Base-by-base conservation (phyloP, 1,140 invertebrate genomes). In the Euglossa dilemma region DNA sequence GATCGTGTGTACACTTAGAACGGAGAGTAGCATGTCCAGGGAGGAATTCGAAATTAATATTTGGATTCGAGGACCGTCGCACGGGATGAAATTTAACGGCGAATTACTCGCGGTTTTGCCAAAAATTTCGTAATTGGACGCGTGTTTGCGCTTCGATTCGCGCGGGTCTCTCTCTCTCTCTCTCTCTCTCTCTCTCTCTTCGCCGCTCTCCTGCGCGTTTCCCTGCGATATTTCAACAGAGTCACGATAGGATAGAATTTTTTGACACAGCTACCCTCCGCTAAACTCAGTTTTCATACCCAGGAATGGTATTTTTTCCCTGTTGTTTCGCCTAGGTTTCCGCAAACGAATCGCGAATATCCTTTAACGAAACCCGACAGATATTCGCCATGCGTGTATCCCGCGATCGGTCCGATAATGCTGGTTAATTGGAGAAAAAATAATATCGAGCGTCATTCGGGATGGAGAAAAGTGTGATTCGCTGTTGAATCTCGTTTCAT, bases 111-210 rank as follows among this genome's bases (percentile, higher is more conserved):
- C 0, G 23, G 18, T 28, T 54, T 36, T 11, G 6, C 2, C 6
- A 6, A 56, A 72, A 72, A 72, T 36, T 72, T 72, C 20, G 20
- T 56, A 72, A 54, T 72, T 36, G 50, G 23, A 72, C 28, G 23
- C 23, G 6, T 43, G 50, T 72, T 72, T 54, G 50, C 28, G 11
- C 12, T 43, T 43, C 50, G 14, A 72, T 56, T 3, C 36, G 36
- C 36, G 1, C 1, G 36, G 36, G 1, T 36, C 20, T n/a, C 11
- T 36, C 1, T 23, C 11, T 72, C 3, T 36, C 3, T 18, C 6
- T 64, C 9, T 20, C 9, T 28, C n/a, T n/a, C 11, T 72, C 3
- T 36, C 3, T 18, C 6, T 64, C 9, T 20, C 9, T 28, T 1
- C 4, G 9, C 2, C 9, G 5, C 9, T 11, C 14, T 7, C 64